Evolutionary conservation across 1,140 invertebrate genomes (phyloP), one percentile per base, ranked within the genome.

Genomic region (Luehdorfia chinensis): DNA sequence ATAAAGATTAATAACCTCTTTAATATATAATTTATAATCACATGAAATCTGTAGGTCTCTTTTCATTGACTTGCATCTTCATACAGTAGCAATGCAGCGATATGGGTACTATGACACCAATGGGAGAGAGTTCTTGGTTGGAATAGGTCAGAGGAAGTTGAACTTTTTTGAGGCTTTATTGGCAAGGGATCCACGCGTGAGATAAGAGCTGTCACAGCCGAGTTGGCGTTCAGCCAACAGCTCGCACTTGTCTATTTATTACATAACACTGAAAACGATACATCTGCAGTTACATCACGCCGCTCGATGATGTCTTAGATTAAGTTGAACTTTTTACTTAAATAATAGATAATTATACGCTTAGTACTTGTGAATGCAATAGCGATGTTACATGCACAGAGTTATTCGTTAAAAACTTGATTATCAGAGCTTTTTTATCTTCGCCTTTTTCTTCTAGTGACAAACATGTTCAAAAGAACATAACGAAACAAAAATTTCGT

Each of bases 201-300:
- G 72, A 79, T 76, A 76, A 73, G 60, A 58, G 55, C 56, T 55
- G 65, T 61, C 58, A 59, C 36, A 59, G 66, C 59, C 50, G 52
- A 9, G 58, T 50, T 79, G 76, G 76, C 73, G 43, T 41, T 18
- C 4, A 9, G 75, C 73, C 75, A 76, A 67, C 33, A 41, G 50
- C 43, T 25, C 52, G 21, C 53, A 58, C 47, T 59, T 60, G 59
- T 60, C 55, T 56, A 32, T 36, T 53, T 56, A 62, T 65, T 65
- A 65, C 55, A 47, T 61, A 64, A 67, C 51, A 37, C 30, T 21
- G 30, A 55, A 55, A 54, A 50, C 54, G 45, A 51, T 49, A 50
- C 54, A 55, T n/a, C n/a, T 61, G 32, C 27, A 23, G 44, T 43
- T 36, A 33, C 47, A 52, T 36, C 39, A 18, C 18, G 11, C 15